Conservation (phyloP, 2,113 vertebrate species). For the Crocuta crocuta region DNA sequence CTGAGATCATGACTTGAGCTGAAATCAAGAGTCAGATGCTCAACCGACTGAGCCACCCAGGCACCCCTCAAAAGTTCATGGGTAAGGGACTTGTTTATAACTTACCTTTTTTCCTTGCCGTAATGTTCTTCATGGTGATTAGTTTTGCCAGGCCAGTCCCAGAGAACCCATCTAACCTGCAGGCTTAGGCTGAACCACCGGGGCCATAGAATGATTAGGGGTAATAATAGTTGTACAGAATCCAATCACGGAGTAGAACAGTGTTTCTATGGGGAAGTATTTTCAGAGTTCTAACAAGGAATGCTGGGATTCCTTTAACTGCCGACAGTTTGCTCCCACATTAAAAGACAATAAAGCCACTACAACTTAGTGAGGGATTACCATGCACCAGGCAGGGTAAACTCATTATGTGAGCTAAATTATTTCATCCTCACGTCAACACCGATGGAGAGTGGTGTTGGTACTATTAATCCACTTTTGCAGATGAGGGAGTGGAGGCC, state of each 20-base stretch:
- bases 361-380: background rate
- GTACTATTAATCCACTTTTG: background rate
- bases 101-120: background rate
- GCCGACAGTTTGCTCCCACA: background rate
- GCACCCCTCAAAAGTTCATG: background rate
- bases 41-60: too few relatives aligned
- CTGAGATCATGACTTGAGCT: too few relatives aligned
- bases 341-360: background rate
- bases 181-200: background rate
- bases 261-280: conserved; percentile 42
- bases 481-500: background rate
- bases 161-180: background rate
- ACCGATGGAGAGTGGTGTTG: background rate
- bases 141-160: background rate
- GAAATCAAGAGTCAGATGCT: too few relatives aligned
- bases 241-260: background rate
- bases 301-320: background rate
- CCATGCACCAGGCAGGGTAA: too few relatives aligned
- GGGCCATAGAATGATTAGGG: background rate
- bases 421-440: background rate
- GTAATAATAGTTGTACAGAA: background rate
- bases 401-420: background rate
- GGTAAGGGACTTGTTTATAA: background rate
- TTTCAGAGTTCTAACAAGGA: conserved; percentile 52
- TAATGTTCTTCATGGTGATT: background rate